Evolutionary conservation across 2,113 vertebrate genomes (phyloP), one percentile per base, ranked within the genome.

Genomic region (Okapia johnstoni): DNA sequence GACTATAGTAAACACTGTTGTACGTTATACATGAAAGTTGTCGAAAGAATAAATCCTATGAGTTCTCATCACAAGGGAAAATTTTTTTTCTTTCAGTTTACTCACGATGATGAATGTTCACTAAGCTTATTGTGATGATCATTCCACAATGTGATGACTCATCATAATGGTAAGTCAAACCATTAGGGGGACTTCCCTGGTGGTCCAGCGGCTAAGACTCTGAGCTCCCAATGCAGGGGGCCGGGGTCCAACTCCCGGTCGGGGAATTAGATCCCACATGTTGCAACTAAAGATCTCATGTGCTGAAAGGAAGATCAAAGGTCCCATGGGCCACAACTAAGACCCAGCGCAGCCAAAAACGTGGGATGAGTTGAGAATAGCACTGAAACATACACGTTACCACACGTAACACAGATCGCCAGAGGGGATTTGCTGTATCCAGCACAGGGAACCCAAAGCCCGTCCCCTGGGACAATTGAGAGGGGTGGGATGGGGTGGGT

Each of bases 381-480:
- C 55, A 57, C 21, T 57, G 55, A 57, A 57, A 57, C 55, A 57
- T 57, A 73, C 2, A 43, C 6, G 36, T 43, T 25, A 73, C 70
- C 1, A 2, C 23, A 2, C 0, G 70, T 43, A 43, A 76, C 36
- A 76, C 23, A 26, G 70, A 43, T 17, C 3, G 23, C 36, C 25
- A 76, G 6, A 15, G 70, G 70, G 70, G 7, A 43, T 43, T 43
- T 76, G 40, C 23, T 43, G 40, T 43, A 15, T 76, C n/a, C 66
- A 43, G 43, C 70, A 40, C 70, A 43, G 70, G 70, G 1, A 43
- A 43, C 70, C 40, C 40, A 7, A 16, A 43, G 23, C 23, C 0
- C 0, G 36, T 40, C 21, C 70, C 23, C 70, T 14, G 40, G 12
- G 36, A 43, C 23, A 43, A 43, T 15, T 0, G 0, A 3, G 36